These are phyloP conservation scores for Sorex araneus DNA, from an alignment of 2,113 vertebrate genomes.

Conservation along the genomic window DNA sequence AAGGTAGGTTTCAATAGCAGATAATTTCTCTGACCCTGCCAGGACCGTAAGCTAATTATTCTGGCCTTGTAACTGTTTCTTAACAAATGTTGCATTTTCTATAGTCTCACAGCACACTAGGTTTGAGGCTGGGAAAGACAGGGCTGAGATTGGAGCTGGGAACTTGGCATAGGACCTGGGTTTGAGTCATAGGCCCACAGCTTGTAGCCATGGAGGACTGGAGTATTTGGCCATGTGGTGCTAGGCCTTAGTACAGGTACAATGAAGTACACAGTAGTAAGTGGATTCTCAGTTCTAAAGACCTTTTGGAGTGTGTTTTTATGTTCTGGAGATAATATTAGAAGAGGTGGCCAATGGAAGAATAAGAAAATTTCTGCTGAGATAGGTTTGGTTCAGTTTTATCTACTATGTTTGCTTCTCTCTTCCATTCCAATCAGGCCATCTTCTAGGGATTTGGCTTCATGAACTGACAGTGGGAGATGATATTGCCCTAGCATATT, in stretches of 20 bases:
- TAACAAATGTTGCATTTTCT: background rate
- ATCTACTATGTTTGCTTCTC: background rate
- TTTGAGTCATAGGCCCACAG: background rate
- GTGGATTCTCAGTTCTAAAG: slow-evolving; percentile 25
- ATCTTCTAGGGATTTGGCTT: background rate
- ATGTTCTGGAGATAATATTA: background rate
- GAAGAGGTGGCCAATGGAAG: background rate
- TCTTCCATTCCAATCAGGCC: background rate
- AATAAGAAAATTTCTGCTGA: background rate
- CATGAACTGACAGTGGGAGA: background rate
- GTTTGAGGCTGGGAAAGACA: background rate
- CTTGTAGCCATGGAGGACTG: slow-evolving; percentile 17
- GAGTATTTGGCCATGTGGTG: background rate
- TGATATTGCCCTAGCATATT: background rate
- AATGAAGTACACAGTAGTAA: slow-evolving; percentile 50
- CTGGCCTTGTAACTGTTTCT: background rate
- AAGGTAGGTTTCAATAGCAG: background rate
- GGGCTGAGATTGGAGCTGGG: background rate
- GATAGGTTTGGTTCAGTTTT: background rate
- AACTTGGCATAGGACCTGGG: background rate
- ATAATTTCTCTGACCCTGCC: slow-evolving; percentile 22
- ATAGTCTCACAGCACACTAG: background rate
- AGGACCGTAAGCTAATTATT: background rate
- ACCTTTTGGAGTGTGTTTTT: background rate
- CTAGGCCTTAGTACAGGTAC: slow-evolving; percentile 45